A percentile compares a stretch with the other conserved stretches of the same genome.
These are phyloP conservation scores for Bathybates hornii DNA, from an alignment of 2,113 vertebrate species.

Conservation along the genomic window DNA sequence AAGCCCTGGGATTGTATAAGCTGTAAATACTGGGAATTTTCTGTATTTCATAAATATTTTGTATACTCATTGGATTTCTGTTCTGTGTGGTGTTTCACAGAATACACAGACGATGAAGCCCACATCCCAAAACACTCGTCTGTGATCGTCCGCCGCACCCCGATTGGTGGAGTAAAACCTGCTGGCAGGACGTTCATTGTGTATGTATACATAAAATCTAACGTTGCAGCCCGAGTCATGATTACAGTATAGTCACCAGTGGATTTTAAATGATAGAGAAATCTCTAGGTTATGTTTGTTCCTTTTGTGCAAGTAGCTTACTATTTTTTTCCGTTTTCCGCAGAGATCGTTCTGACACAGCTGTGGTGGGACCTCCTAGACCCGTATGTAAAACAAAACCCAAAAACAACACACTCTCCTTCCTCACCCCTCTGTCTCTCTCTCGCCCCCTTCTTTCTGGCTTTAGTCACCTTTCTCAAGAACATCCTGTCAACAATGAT, in stretches of 20 bases:
- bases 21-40: fast-evolving
- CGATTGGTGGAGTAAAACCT: constrained; percentile 93
- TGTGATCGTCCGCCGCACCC: constrained; percentile 94
- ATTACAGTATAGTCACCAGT: background rate
- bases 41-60: background rate
- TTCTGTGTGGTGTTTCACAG: constrained; percentile 55
- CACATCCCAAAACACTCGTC: constrained; percentile 98
- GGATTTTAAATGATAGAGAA: background rate
- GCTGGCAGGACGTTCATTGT: constrained; percentile 97
- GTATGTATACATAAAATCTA: constrained; percentile 71
- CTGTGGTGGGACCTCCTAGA: constrained; percentile 96
- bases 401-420: constrained; percentile 58
- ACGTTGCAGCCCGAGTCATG: background rate
- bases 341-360: constrained; percentile 93
- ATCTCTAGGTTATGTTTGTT: background rate
- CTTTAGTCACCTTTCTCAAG: constrained; percentile 54
- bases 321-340: constrained; percentile 22
- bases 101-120: constrained; percentile 92
- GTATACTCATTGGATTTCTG: background rate
- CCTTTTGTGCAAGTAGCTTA: background rate
- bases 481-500: constrained; percentile 58
- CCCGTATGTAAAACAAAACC: constrained; percentile 95
- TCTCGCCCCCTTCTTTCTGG: constrained; percentile 39
- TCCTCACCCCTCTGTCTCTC: constrained; percentile 41
- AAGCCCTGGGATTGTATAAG: background rate